Evolutionary conservation across 2,113 vertebrate genomes (phyloP), one percentile per base, ranked within the genome.

Genomic region (Centrocercus urophasianus): DNA sequence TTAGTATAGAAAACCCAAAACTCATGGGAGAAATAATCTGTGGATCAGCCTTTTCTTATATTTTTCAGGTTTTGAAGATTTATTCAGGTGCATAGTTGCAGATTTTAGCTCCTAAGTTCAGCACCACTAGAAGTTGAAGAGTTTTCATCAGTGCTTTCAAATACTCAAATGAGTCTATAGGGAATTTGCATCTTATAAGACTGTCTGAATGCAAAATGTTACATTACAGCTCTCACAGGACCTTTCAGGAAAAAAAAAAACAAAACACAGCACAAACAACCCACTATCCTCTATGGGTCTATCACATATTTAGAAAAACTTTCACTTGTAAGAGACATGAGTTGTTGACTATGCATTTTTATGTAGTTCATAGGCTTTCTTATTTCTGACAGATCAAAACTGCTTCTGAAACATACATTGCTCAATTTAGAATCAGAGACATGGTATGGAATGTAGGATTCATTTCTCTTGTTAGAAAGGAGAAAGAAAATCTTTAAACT

Each of bases 271-370:
- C 22, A 56, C 6, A 15, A 43, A 43, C 42, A 90, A 86, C 94
- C n/a, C 63, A 59, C 94, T 92, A 90, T 95, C 38, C 83, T 77
- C 94, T 90, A 17, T 61, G 48, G 70, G 20, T 42, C 66, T 90
- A 86, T 92, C 92, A 92, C 36, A 84, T 86, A 94, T 93, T 92
- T 87, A 28, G 43, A 72, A 84, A 93, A 93, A 86, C 22, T n/a
- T 84, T 90, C 7, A 25, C 69, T 77, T 75, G 12, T 84, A 84
- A 69, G 69, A 72, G 20, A 9, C 36, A 12, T 65, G n/a, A 94
- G 79, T 69, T 92, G 90, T 61, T 94, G 90, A 92, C 77, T 75
- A 3, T 84, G 92, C 89, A 59, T 76, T 95, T 96, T 90, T 81
- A 45, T 60, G 19, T 82, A 69, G 69, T 61, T 94, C 73, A 57